Evolutionary conservation across 1,140 invertebrate species (phyloP), one percentile per base, ranked within the genome.

Genomic region (Dreissena polymorpha): DNA sequence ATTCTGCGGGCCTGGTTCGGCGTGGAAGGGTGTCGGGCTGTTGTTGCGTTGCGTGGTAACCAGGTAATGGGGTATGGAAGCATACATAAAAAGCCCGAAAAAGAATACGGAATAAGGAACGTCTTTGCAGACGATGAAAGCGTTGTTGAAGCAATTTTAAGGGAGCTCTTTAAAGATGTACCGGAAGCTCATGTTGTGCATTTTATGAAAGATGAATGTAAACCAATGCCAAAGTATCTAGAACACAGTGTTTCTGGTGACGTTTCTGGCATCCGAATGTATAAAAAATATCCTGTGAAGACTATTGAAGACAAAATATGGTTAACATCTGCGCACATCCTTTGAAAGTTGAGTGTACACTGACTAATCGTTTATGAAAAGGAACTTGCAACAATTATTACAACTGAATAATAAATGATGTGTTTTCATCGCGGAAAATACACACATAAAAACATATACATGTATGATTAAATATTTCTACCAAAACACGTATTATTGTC

Each of bases 1-100:
- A 69, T 69, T 25, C 67, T 69, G 23, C 67, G 67, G 10, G 67
- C 67, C 10, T 69, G n/a, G 21, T 69, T 69, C 27, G 29, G 16
- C 10, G 25, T 21, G 18, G 3, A 16, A 5, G 27, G 27, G 18
- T 18, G 16, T 27, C 16, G 18, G 25, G 27, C 67, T 27, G n/a
- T 69, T 3, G 67, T 69, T n/a, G n/a, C n/a, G n/a, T n/a, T n/a
- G n/a, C n/a, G n/a, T n/a, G n/a, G n/a, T n/a, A n/a, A n/a, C n/a
- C n/a, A n/a, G n/a, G n/a, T n/a, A n/a, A n/a, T n/a, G n/a, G n/a
- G n/a, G n/a, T n/a, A n/a, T n/a, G n/a, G 67, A 3, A 27, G 10
- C 7, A 25, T 69, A 8, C 67, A 69, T 69, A 27, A 13, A 27
- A 69, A 69, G 67, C 18, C n/a, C 18, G 67, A 69, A 69, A 29